Evolutionary conservation across 2,888 invertebrate species (phyloP).

Genomic region (Himalopsyche japonica): DNA sequence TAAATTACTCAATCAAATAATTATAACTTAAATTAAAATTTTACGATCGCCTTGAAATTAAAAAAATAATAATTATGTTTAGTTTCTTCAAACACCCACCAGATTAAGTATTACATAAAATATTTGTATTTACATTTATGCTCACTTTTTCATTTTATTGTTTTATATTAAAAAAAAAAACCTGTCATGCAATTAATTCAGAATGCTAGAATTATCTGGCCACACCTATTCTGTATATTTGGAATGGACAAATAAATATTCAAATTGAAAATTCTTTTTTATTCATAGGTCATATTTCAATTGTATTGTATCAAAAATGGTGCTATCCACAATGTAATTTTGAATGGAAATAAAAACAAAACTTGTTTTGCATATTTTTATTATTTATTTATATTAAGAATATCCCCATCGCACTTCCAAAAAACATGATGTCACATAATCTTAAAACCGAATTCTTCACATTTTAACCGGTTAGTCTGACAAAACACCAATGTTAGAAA

Average conservation of each 20-base stretch:
- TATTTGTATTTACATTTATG: neutral
- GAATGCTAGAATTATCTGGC: neutral
- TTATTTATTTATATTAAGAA: too few species aligned
- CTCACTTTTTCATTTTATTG: neutral
- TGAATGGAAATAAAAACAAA: too few species aligned
- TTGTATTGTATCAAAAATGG: neutral
- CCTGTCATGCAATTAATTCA: neutral
- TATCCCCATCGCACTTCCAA: too few species aligned
- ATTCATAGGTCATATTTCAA: neutral
- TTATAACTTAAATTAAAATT: too few species aligned
- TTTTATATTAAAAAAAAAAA: neutral
- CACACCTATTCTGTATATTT: neutral
- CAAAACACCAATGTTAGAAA: too few species aligned
- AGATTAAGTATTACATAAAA: neutral
- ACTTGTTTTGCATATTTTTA: too few species aligned
- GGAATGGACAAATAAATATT: neutral
- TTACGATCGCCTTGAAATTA: too few species aligned
- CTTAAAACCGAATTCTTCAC: neutral
- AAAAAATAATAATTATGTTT: neutral
- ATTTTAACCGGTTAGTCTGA: too few species aligned
- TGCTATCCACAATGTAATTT: neutral
- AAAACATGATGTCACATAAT: too few species aligned
- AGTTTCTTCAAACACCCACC: neutral
- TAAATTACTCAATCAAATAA: too few species aligned
- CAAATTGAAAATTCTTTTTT: neutral